A percentile compares a stretch with the other conserved stretches of the same genome.
Conservation (phyloP, 2,113 vertebrate genomes). For the Poecile atricapillus region DNA sequence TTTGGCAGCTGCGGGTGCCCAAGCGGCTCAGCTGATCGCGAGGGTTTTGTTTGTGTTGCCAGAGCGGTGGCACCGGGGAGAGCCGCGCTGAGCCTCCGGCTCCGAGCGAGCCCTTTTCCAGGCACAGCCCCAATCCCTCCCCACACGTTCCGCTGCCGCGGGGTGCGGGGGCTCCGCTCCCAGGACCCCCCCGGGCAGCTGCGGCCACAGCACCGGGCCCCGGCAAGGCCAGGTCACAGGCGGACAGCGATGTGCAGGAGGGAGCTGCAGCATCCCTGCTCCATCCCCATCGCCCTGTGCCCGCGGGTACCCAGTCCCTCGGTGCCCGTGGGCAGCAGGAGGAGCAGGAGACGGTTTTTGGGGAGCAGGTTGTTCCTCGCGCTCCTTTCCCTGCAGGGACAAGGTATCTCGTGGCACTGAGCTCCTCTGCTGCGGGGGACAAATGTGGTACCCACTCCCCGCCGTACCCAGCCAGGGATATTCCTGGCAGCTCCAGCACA, state of each 20-base stretch:
- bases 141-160: background rate
- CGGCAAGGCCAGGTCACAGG: accelerated
- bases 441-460: accelerated
- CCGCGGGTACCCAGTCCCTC: accelerated
- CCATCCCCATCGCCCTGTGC: accelerated
- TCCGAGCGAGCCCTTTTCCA: background rate
- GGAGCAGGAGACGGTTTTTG: background rate
- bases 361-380: accelerated
- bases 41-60: background rate
- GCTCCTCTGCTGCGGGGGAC: background rate
- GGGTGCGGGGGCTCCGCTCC: accelerated
- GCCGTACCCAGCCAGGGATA: background rate
- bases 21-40: background rate
- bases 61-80: background rate
- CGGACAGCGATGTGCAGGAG: accelerated
- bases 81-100: background rate
- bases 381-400: background rate
- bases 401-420: accelerated
- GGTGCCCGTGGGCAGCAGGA: accelerated
- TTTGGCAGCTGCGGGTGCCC: background rate
- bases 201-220: background rate
- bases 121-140: background rate
- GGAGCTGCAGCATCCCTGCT: background rate
- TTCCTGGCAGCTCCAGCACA: background rate
- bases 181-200: background rate